Percentiles rank a stretch among this genome's conserved stretches.
phyloP scores from a whole-genome alignment of 2,113 vertebrate species.

The Butorides virescens region DNA sequence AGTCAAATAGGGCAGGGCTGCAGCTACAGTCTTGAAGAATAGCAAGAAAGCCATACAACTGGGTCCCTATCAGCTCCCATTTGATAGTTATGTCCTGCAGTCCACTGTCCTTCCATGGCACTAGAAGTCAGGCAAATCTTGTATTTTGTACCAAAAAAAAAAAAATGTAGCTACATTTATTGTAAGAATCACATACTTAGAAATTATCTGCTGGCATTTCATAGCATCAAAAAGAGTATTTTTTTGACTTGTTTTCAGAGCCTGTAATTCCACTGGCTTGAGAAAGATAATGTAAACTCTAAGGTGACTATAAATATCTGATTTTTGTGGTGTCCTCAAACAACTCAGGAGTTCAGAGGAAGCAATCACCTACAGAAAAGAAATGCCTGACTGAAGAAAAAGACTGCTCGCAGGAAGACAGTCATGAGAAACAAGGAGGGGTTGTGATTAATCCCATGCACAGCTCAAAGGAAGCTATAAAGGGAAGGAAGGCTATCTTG shows the following conservation, averaged over 20 bases:
- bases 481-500: neutral
- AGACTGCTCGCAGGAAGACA: neutral
- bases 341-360: neutral
- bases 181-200: neutral
- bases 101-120: neutral
- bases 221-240: neutral
- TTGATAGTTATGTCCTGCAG: neutral
- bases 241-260: neutral
- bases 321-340: neutral
- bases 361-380: neutral
- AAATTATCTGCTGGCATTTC: neutral
- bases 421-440: neutral
- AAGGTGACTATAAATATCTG: neutral
- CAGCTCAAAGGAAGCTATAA: neutral
- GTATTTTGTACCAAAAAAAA: neutral
- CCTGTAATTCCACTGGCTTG: neutral
- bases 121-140: neutral
- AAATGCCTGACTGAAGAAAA: neutral
- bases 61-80: neutral
- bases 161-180: accelerated
- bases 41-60: neutral
- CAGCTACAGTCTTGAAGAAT: neutral
- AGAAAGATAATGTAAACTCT: neutral
- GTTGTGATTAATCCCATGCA: neutral
- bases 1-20: neutral